phyloP scores from a whole-genome alignment of 2,888 invertebrate species.

The Tetragonula carbonaria region DNA sequence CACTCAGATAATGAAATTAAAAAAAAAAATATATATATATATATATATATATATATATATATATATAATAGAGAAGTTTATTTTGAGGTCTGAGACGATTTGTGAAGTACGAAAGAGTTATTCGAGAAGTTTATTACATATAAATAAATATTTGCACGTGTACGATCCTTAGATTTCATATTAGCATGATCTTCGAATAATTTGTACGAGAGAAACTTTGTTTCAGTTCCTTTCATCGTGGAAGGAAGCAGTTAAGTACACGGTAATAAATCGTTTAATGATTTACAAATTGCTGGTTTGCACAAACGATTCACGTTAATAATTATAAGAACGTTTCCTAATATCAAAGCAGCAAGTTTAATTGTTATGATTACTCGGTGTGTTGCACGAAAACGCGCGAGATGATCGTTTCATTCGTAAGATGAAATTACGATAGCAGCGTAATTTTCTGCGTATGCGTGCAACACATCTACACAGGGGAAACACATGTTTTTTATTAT shows the following conservation, averaged over 20 bases:
- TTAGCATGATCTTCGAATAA: neutral
- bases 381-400: neutral
- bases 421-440: neutral
- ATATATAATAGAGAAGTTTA: neutral
- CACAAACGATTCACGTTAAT: neutral
- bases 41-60: no score
- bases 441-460: neutral
- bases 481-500: neutral
- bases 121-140: neutral
- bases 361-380: neutral
- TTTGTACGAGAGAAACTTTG: neutral
- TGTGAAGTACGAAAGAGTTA: neutral
- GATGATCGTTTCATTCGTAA: neutral
- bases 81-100: neutral
- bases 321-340: slow-evolving; percentile 7
- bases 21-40: neutral
- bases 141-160: neutral
- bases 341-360: slow-evolving; percentile 7
- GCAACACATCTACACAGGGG: no score
- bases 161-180: neutral
- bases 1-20: neutral
- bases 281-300: neutral
- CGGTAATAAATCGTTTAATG: neutral
- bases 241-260: slow-evolving; percentile 5
- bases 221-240: neutral